These are phyloP conservation scores for Phragmatobia fuliginosa DNA, from an alignment of 2,888 invertebrate genomes.

Conservation along the genomic window DNA sequence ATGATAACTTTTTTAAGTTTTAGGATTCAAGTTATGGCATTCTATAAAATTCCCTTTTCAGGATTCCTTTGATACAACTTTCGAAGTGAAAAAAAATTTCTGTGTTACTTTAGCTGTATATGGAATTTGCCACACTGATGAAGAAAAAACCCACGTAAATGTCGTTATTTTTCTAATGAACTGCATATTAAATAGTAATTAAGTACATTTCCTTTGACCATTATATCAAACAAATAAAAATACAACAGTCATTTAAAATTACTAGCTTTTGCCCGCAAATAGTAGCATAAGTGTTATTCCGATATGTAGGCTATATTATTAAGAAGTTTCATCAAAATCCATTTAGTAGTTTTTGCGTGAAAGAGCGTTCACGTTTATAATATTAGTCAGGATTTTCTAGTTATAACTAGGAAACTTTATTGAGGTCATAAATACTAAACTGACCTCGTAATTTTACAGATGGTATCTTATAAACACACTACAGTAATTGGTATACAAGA, in stretches of 20 bases:
- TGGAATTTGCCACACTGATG: not conserved
- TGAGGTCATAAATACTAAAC: too few species aligned
- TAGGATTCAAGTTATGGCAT: not conserved
- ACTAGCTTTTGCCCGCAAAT: too few species aligned
- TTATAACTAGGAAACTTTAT: too few species aligned
- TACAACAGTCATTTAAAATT: too few species aligned
- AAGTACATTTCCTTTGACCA: not conserved
- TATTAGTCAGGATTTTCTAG: too few species aligned
- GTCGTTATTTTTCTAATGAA: not conserved
- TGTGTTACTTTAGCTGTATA: not conserved
- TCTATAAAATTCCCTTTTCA: not conserved
- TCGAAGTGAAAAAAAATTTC: not conserved
- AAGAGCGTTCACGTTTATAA: too few species aligned
- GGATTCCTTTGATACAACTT: not conserved
- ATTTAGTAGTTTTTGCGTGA: too few species aligned
- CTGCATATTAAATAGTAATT: not conserved
- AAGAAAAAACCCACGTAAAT: not conserved
- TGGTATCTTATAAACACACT: slow-evolving; percentile 1
- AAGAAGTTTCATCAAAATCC: too few species aligned
- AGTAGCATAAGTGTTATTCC: too few species aligned
- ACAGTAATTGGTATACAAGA: slow-evolving; percentile 17
- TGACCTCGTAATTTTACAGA: too few species aligned
- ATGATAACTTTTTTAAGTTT: not conserved
- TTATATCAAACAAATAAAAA: too few species aligned
- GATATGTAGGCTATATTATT: too few species aligned